phyloP scores from a whole-genome alignment of 2,888 invertebrate genomes.

The Galerucella pusilla region DNA sequence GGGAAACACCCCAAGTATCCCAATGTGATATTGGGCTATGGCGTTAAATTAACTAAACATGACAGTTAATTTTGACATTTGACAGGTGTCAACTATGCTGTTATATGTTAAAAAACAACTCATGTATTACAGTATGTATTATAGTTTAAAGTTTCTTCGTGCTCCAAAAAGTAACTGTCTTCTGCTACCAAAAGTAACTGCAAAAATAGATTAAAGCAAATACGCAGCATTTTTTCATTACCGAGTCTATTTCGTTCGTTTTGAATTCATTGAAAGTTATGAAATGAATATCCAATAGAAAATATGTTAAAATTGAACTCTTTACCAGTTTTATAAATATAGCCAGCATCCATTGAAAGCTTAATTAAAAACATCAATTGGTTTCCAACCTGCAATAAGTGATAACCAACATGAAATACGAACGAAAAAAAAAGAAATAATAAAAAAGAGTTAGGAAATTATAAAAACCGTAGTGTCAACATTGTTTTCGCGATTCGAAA shows the following conservation, averaged over 20 bases:
- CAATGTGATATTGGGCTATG: too few species aligned
- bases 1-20: too few species aligned
- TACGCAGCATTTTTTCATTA: background rate
- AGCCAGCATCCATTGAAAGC: slow-evolving; percentile 14
- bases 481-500: slow-evolving; percentile 32
- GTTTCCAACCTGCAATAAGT: slow-evolving; percentile 25
- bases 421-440: slow-evolving; percentile 23
- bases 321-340: slow-evolving; percentile 8
- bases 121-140: too few species aligned
- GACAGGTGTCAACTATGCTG: too few species aligned
- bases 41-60: too few species aligned
- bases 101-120: too few species aligned
- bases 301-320: background rate
- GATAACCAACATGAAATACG: slow-evolving; percentile 21
- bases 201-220: too few species aligned
- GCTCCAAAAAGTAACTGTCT: too few species aligned
- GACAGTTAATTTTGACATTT: too few species aligned
- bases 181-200: too few species aligned
- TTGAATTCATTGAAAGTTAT: background rate
- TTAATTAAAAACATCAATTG: slow-evolving; percentile 28
- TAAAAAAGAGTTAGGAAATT: slow-evolving; percentile 30
- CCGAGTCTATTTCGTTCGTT: background rate
- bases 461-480: slow-evolving; percentile 34
- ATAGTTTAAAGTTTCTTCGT: too few species aligned
- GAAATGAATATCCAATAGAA: background rate